Percentiles rank a stretch among this genome's conserved stretches.
Conservation (phyloP, 1,140 invertebrate species). For the Drosophila sproati region DNA sequence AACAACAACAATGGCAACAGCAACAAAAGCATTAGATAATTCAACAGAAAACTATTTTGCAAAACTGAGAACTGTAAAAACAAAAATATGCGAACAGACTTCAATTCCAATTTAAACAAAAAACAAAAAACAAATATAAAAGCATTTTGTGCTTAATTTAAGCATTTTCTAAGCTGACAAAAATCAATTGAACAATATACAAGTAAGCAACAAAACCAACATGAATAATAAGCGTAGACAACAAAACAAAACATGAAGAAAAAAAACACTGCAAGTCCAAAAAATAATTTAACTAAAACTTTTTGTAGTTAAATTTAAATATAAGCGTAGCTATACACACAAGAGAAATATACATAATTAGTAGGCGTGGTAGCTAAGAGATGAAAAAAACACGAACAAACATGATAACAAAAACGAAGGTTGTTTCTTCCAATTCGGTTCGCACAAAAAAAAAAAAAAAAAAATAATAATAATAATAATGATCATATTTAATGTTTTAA, state of each 20-base stretch:
- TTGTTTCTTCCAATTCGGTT: slow-evolving; percentile 44
- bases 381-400: slow-evolving; percentile 28
- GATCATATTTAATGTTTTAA: slow-evolving; percentile 15
- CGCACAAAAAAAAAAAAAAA: slow-evolving; percentile 44
- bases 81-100: slow-evolving; percentile 43
- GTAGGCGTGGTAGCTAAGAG: slow-evolving; percentile 45
- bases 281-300: slow-evolving; percentile 72
- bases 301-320: slow-evolving; percentile 78
- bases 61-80: slow-evolving; percentile 37
- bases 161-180: slow-evolving; percentile 47
- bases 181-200: slow-evolving; percentile 45
- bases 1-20: slow-evolving; percentile 55
- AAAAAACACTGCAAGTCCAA: slow-evolving; percentile 70
- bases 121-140: slow-evolving; percentile 22
- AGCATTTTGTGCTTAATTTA: slow-evolving; percentile 45
- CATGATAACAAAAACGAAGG: slow-evolving; percentile 30
- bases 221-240: slow-evolving; percentile 26
- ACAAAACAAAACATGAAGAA: slow-evolving; percentile 36
- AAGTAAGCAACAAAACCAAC: slow-evolving; percentile 33
- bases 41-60: slow-evolving; percentile 62
- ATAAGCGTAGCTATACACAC: slow-evolving; percentile 64
- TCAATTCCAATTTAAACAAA: slow-evolving; percentile 65
- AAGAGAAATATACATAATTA: slow-evolving; percentile 30
- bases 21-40: slow-evolving; percentile 73
- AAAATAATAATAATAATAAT: slow-evolving; percentile 19